These are phyloP conservation scores for Nasonia giraulti DNA, from an alignment of 1,140 invertebrate species.

Conservation along the genomic window DNA sequence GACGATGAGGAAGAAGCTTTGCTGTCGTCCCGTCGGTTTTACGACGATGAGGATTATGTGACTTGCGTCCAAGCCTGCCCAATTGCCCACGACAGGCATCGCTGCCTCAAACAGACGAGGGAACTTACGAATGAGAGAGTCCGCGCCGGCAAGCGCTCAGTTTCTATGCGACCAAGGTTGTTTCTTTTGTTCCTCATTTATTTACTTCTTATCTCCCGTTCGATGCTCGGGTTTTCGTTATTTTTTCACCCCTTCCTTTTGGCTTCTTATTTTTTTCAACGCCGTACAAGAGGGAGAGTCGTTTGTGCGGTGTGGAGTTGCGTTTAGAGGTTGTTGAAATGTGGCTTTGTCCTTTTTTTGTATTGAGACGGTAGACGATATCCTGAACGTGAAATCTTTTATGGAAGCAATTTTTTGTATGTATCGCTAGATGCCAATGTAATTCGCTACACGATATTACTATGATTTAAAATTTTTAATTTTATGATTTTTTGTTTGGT, in stretches of 20 bases:
- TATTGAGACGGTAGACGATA: not conserved
- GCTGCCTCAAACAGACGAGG: constrained; percentile 66
- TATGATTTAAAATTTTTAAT: not conserved
- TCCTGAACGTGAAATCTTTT: not conserved
- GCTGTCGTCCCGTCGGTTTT: not conserved
- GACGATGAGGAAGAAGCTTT: not conserved
- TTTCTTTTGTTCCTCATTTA: constrained; percentile 2
- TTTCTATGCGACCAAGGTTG: constrained; percentile 60
- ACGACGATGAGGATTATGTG: constrained; percentile 6
- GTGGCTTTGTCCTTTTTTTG: not conserved
- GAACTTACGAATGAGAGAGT: constrained; percentile 59
- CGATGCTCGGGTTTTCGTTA: not conserved
- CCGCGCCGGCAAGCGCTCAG: not conserved
- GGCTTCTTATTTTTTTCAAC: not conserved
- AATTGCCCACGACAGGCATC: constrained; percentile 64
- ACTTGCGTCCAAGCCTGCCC: constrained; percentile 65
- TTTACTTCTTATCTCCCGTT: not conserved
- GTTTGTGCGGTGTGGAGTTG: not conserved
- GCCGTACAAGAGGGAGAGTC: not conserved
- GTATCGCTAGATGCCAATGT: not conserved
- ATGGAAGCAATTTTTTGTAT: not conserved
- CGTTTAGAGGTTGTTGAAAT: not conserved
- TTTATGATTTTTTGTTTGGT: not conserved
- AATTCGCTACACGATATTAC: not conserved
- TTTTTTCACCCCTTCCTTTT: not conserved